Evolutionary conservation across 2,113 vertebrate species (phyloP).

Genomic region (Serilophus lunatus): DNA sequence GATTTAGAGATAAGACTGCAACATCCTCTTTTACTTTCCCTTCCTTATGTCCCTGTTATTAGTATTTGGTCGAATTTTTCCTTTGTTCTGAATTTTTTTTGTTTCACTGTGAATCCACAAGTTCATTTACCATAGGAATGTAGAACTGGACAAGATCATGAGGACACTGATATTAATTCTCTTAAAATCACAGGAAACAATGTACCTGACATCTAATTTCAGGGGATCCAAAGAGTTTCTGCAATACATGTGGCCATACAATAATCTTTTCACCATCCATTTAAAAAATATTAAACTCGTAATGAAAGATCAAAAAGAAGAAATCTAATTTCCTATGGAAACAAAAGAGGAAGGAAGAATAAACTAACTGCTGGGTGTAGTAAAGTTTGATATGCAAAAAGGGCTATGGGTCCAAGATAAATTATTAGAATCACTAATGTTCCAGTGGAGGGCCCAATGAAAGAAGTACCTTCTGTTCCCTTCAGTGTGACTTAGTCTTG

Average conservation of each 20-base stretch:
- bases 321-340: background rate
- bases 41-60: background rate
- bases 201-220: background rate
- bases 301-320: background rate
- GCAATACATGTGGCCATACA: background rate
- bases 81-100: background rate
- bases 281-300: background rate
- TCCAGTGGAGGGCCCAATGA: fast-evolving
- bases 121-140: background rate
- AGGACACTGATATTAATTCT: background rate
- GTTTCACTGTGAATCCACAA: background rate
- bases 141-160: background rate
- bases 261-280: background rate
- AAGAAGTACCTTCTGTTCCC: background rate
- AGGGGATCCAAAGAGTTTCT: background rate
- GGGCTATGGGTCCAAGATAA: background rate
- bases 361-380: fast-evolving
- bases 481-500: background rate
- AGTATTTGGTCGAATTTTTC: background rate
- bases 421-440: background rate
- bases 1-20: background rate
- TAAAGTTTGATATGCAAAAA: background rate
- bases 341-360: background rate
- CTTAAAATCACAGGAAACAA: background rate
- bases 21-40: background rate